Evolutionary conservation across 2,113 vertebrate genomes (phyloP), one percentile per base, ranked within the genome.

Genomic region (Catharus minimus): DNA sequence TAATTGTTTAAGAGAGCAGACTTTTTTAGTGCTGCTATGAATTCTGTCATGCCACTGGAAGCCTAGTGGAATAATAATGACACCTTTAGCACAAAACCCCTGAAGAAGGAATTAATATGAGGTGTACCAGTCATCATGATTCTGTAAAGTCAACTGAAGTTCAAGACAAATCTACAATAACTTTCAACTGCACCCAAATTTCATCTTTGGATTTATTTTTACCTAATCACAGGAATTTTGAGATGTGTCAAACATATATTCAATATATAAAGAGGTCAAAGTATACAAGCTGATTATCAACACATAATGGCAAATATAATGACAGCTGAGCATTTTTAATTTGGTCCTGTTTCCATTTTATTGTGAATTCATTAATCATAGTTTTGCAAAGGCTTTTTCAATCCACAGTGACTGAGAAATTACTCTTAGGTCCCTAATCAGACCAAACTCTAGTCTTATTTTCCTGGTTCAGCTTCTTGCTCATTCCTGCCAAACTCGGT

Each of bases 401-500:
- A 0, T 49, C 32, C 10, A 23, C 22, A 36, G 15, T 7, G 10
- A 17, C 24, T 52, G 27, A 19, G 28, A 76, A 46, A 16, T 39
- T 28, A 2, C 2, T 75, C 3, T 53, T 84, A 43, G 55, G 4
- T 38, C 15, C 15, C 10, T 39, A 28, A 19, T 30, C 8, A 44
- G 8, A 39, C 17, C 2, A 44, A 80, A 68, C 30, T 7, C 4
- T 39, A 47, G 5, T 4, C 12, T 67, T 52, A 14, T 52, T 69
- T 68, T 56, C 30, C 10, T 16, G 7, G 17, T 55, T 32, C 12
- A 38, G 3, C 6, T 32, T 85, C 14, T 39, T 67, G 16, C 27
- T 72, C 19, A 15, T 11, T 56, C 7, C 8, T 33, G 2, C 6
- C 3, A 3, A 5, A 32, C 9, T 33, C 46, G 28, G 1, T 11